Evolutionary conservation across 2,888 invertebrate species (phyloP), one percentile per base, ranked within the genome.

Genomic region (Portevinia maculata): DNA sequence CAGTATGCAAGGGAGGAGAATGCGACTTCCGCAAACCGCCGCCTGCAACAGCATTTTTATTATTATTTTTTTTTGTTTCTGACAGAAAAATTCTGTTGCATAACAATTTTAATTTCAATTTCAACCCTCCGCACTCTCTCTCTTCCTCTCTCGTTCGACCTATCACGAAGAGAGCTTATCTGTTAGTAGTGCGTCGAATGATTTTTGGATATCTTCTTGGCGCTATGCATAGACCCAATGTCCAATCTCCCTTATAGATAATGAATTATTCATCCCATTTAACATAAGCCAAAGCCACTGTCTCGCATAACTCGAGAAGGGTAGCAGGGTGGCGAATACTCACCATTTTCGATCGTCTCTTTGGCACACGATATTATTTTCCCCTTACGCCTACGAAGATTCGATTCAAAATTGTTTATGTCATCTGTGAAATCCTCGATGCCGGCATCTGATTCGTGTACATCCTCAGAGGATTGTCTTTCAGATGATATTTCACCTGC

Each of bases 281-380:
- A 37, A 34, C 46, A 59, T 19, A 8, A 28, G 24, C 13, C 46
- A 24, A 24, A 28, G 13, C 34, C 15, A 9, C 34, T 11, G 13
- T 15, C 8, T 37, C 15, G n/a, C 5, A 9, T 6, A 3, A 55
- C 24, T 8, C 4, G 13, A 5, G 6, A 19, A 44, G 30, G 28
- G 19, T 19, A 3, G n/a, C 21, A 24, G 28, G 24, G 24, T 11
- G 24, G 17, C 8, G 7, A 21, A 7, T 60, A 86, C 89, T 89
- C 85, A 91, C 91, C 91, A 84, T 90, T 90, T 86, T 91, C 91
- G 84, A 91, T 90, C 59, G 91, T 91, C 87, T 91, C 91, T 88
- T 91, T 91, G 87, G 91, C 91, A 89, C 91, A 91, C 74, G 90
- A 90, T 87, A 91, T 90, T 81, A 91, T 90, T 89, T 90, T 91